Base-by-base conservation (phyloP, 2,888 invertebrate genomes). In the Chironomus tentans region DNA sequence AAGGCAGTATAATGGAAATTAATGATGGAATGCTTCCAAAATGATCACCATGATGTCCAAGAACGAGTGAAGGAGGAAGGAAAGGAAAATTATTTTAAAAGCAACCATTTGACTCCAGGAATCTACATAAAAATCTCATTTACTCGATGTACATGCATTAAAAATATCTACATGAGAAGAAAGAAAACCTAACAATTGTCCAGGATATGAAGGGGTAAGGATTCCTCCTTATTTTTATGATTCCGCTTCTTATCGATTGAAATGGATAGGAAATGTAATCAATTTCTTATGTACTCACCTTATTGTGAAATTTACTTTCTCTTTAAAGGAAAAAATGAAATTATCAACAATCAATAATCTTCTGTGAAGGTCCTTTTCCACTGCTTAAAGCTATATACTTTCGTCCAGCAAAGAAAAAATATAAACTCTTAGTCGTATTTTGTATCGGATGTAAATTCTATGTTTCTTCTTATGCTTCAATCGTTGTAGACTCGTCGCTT, bases 71-170 rank as follows among this genome's bases (percentile, higher is more conserved):
- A 69, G 24, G 15, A 69, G 4, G 56, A 56, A 56, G 15, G 6
- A 4, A n/a, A 24, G 4, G 24, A 5, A 28, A 28, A 28, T 28
- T 28, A 28, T 50, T 50, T 50, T 69, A 21, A 13, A 21, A 38
- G 38, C 38, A 38, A 38, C 38, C 69, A 38, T 69, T 69, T 28
- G 50, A 28, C 72, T 62, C 61, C 71, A 47, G 61, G 56, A 72
- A 72, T 72, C 72, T 61, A 72, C 72, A 72, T 72, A 72, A 50
- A 72, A 72, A 72, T 62, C 72, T n/a, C 72, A 72, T 72, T 72
- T 72, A 4, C 13, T 50, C 4, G 3, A 28, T 28, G n/a, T 28
- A 38, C 38, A 38, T 38, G 10, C 38, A 38, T 38, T 38, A 38
- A 38, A 38, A 38, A 38, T 38, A 38, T 38, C 38, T 38, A 38